Percentiles rank a stretch among this genome's conserved stretches.
Evolutionary conservation across 2,888 invertebrate species (phyloP).

Genomic region (Eurois occulta): DNA sequence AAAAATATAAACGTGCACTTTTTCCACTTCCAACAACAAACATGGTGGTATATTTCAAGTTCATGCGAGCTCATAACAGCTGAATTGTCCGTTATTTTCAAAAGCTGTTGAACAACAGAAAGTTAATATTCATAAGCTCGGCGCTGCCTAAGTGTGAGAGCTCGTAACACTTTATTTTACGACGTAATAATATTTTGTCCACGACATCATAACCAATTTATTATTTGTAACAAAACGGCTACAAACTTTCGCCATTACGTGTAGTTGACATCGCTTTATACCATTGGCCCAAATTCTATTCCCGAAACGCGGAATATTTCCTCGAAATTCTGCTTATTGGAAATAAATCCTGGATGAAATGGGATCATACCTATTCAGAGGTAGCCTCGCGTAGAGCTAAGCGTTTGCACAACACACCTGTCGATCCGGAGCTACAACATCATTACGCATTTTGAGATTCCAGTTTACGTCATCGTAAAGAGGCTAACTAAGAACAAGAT

Average conservation of each 20-base stretch:
- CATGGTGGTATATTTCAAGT: slow-evolving; percentile 54
- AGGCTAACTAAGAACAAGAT: slow-evolving; percentile 41
- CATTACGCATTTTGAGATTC: slow-evolving; percentile 42
- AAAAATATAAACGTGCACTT: slow-evolving; percentile 58
- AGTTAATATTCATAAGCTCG: slow-evolving; percentile 71
- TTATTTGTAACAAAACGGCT: slow-evolving; percentile 74
- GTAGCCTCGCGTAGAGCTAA: slow-evolving; percentile 62
- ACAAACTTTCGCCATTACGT: slow-evolving; percentile 72
- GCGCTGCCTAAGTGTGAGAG: slow-evolving; percentile 66
- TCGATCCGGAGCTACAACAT: slow-evolving; percentile 15
- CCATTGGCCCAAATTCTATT: slow-evolving; percentile 76
- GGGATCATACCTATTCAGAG: slow-evolving; percentile 80
- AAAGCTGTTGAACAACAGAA: slow-evolving; percentile 67
- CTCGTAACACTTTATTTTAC: slow-evolving; percentile 74
- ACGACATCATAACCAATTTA: slow-evolving; percentile 74
- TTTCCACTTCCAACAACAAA: slow-evolving; percentile 54
- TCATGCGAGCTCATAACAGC: slow-evolving; percentile 51
- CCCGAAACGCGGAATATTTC: slow-evolving; percentile 79
- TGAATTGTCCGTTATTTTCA: slow-evolving; percentile 61
- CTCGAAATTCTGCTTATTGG: slow-evolving; percentile 82
- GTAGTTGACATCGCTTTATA: slow-evolving; percentile 72
- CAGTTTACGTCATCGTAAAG: slow-evolving; percentile 28
- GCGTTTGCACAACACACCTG: slow-evolving; percentile 44
- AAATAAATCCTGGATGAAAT: slow-evolving; percentile 86
- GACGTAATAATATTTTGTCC: slow-evolving; percentile 72